Evolutionary conservation across 53 echinoderm and acorn worm species (phyloP), one percentile per base, ranked within the genome.

Genomic region (Temnopleurus reevesii): DNA sequence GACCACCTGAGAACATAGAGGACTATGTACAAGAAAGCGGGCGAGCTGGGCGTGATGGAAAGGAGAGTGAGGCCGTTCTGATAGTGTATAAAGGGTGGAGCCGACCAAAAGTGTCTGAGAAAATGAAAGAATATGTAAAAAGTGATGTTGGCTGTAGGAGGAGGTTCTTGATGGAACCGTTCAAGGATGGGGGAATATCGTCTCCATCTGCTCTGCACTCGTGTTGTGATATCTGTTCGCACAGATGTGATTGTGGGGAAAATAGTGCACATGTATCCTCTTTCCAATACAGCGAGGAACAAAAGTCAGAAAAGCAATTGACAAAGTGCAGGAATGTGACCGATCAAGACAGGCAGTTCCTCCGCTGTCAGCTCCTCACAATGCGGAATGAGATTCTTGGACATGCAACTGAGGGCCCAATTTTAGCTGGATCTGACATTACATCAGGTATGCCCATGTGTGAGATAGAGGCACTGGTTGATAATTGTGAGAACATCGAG

Each of bases 1-100:
- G 93, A 12, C 81, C 81, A 41, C 91, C 93, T 17, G 30, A n/a
- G 28, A 77, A 91, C 55, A 55, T 91, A 17, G 86, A 86, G 9
- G 86, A 86, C 58, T 91, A 86, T 45, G 46, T 91, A 19, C 91
- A 91, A 57, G 86, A 91, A 89, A 91, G 88, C 33, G 91, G 81
- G 46, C 76, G 91, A 58, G 89, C 77, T 27, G 91, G 91, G 28
- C 88, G 89, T 4, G 81, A 89, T 89, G 79, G 60, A 43, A 29
- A 77, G 15, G 87, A 91, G 38, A 91, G 91, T 47, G 41, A 64
- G 88, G 91, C 89, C 34, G 86, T 80, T 35, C 81, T 88, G n/a
- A 46, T 91, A 24, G 76, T 82, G 64, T 91, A 79, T 63, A 55
- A 60, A 8, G 80, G 81, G 44, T 59, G 90, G 46, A 81, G 47